These are phyloP conservation scores for Cosmia trapezina DNA, from an alignment of 2,888 invertebrate genomes.

Conservation along the genomic window DNA sequence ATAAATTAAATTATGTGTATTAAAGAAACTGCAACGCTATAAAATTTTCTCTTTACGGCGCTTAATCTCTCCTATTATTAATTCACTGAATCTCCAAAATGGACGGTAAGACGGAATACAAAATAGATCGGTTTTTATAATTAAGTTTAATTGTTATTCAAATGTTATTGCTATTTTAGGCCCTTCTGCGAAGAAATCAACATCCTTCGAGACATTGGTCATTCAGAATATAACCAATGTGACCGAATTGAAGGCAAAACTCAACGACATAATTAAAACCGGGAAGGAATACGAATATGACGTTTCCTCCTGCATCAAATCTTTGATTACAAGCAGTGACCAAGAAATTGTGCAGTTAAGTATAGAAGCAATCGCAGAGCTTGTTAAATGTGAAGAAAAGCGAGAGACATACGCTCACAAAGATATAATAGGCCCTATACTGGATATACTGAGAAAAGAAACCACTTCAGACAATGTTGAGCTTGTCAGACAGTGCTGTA, in stretches of 20 bases:
- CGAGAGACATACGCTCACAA: slow-evolving; percentile 92
- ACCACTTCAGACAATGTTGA: slow-evolving; percentile 84
- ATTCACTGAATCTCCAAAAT: slow-evolving; percentile 61
- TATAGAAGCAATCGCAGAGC: slow-evolving; percentile 94
- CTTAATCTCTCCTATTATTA: slow-evolving; percentile 30
- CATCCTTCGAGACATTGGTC: slow-evolving; percentile 82
- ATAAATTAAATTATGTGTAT: slow-evolving; percentile 56
- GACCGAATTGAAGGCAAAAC: slow-evolving; percentile 84
- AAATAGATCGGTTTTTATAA: slow-evolving; percentile 36
- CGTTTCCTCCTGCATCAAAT: slow-evolving; percentile 83
- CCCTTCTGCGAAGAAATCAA: slow-evolving; percentile 81
- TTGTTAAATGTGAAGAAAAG: slow-evolving; percentile 94
- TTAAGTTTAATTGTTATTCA: slow-evolving; percentile 36
- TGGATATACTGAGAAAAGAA: slow-evolving; percentile 87
- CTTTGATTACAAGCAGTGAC: slow-evolving; percentile 84
- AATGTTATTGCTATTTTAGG: slow-evolving; percentile 71
- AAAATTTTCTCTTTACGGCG: slow-evolving; percentile 30
- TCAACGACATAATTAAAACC: slow-evolving; percentile 84
- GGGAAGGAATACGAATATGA: slow-evolving; percentile 87
- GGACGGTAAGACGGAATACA: slow-evolving; percentile 70
- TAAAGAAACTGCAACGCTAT: slow-evolving; percentile 31
- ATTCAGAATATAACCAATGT: slow-evolving; percentile 83
- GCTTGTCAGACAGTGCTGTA: slow-evolving; percentile 93
- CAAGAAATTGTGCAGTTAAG: slow-evolving; percentile 89
- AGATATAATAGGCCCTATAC: slow-evolving; percentile 90